Conservation (phyloP, 2,888 invertebrate genomes). For the Catocala nupta region DNA sequence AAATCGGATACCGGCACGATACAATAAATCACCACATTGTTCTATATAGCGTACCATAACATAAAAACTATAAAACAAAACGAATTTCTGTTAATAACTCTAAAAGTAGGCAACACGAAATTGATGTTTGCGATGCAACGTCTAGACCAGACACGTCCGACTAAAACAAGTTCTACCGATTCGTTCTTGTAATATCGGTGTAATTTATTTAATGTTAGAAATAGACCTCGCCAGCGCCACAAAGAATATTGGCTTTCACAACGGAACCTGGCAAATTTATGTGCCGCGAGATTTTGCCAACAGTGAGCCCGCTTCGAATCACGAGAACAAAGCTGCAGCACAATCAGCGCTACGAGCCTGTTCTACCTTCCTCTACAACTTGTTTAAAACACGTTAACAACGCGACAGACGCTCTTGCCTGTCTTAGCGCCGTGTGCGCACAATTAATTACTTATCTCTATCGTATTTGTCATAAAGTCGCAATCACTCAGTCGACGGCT, state of each 20-base stretch:
- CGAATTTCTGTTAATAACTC: constrained; percentile 49
- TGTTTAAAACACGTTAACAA: constrained; percentile 45
- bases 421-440: constrained; percentile 20
- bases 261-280: constrained; percentile 85
- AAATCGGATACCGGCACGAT: constrained; percentile 15
- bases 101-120: constrained; percentile 68
- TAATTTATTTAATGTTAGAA: constrained; percentile 87
- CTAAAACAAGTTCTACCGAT: constrained; percentile 80
- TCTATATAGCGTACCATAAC: constrained; percentile 21
- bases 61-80: constrained; percentile 40
- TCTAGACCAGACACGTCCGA: constrained; percentile 76
- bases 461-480: constrained; percentile 39
- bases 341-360: constrained; percentile 42
- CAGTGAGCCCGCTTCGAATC: constrained; percentile 66
- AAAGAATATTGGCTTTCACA: constrained; percentile 87
- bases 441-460: constrained; percentile 45
- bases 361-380: constrained; percentile 28
- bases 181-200: constrained; percentile 85
- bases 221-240: constrained; percentile 81
- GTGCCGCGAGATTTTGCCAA: constrained; percentile 80
- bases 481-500: constrained; percentile 27
- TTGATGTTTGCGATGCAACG: constrained; percentile 76
- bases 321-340: constrained; percentile 73
- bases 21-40: constrained; percentile 30
- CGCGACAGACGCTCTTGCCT: constrained; percentile 33